Evolutionary conservation across 2,797 vertebrate species (phyloP).

Genomic region (Antrozous pallidus): DNA sequence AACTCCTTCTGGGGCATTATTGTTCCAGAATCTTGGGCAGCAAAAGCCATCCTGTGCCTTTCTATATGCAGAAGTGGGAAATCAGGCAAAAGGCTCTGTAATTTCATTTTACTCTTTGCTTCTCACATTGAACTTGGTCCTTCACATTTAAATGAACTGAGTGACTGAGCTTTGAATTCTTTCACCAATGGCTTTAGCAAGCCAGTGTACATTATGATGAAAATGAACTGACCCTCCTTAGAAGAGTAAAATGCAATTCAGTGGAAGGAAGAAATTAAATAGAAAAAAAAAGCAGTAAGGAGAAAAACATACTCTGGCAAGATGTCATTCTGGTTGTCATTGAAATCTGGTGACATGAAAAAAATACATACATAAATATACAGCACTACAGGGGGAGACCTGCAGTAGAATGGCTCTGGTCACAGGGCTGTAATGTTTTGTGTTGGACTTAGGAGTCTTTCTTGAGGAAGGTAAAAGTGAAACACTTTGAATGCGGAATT

Average conservation of each 20-base stretch:
- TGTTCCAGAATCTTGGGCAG: slow-evolving; percentile 53
- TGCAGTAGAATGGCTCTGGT: neutral
- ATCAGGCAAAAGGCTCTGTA: slow-evolving; percentile 62
- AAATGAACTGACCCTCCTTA: slow-evolving; percentile 56
- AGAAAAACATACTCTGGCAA: neutral
- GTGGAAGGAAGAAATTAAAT: slow-evolving; percentile 32
- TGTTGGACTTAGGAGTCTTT: slow-evolving; percentile 33
- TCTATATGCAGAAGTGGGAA: slow-evolving; percentile 62
- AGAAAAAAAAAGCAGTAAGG: neutral
- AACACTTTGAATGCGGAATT: slow-evolving; percentile 15
- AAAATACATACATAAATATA: neutral
- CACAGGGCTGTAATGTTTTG: neutral
- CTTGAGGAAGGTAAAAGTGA: slow-evolving; percentile 25
- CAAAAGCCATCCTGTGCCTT: slow-evolving; percentile 56
- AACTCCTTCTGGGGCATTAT: slow-evolving; percentile 54
- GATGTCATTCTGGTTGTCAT: neutral
- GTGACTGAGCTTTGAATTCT: slow-evolving; percentile 45
- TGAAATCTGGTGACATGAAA: neutral
- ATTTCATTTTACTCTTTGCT: slow-evolving; percentile 60
- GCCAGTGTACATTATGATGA: slow-evolving; percentile 43
- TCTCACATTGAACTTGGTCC: slow-evolving; percentile 30
- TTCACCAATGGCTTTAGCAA: neutral
- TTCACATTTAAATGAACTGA: slow-evolving; percentile 42
- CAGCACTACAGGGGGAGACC: accelerated
- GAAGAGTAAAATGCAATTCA: slow-evolving; percentile 53